Base-by-base conservation (phyloP, 2,113 vertebrate genomes). In the Trematomus loennbergii region DNA sequence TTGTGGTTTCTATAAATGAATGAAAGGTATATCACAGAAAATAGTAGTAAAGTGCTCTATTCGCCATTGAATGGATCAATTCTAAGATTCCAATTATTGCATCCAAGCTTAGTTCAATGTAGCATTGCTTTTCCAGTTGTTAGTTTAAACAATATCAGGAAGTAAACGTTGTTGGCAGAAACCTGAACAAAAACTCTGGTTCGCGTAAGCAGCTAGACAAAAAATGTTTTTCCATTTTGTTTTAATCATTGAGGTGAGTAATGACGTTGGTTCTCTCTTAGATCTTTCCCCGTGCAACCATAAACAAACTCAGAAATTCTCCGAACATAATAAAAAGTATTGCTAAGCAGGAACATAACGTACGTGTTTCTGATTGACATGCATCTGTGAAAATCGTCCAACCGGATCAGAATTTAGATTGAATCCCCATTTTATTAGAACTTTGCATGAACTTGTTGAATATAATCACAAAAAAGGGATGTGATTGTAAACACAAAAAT, bases 201-300 rank as follows among this genome's bases (percentile, higher is more conserved):
- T 73, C 45, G 60, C 11, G 1, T 15, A 9, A 58, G 45, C 12
- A 46, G 9, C 12, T 48, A 48, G 6, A 46, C 54, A 55, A 59
- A 58, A 20, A 7, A 11, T 57, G 36, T 63, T 46, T 74, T 65
- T 57, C 52, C 52, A 65, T 18, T 17, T 46, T 29, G 61, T 43
- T n/a, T 75, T 20, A 40, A 29, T 64, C 50, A 52, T 25, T 53
- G 20, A 64, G 60, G 72, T 75, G 60, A 75, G 49, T 22, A 61
- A 43, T 73, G 58, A 62, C 33, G 48, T 43, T n/a, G 20, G 40
- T 43, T 40, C 5, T 5, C 16, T 12, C 22, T 22, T 52, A 52
- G 4, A 72, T 20, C 22, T 61, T 45, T 60, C 71, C 59, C 59
- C 3, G 2, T 5, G 12, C 3, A 9, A 13, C 58, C n/a, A 63